Percentiles rank a stretch among this genome's conserved stretches.
phyloP scores from a whole-genome alignment of 1,140 invertebrate species.

The Phthorimaea operculella region DNA sequence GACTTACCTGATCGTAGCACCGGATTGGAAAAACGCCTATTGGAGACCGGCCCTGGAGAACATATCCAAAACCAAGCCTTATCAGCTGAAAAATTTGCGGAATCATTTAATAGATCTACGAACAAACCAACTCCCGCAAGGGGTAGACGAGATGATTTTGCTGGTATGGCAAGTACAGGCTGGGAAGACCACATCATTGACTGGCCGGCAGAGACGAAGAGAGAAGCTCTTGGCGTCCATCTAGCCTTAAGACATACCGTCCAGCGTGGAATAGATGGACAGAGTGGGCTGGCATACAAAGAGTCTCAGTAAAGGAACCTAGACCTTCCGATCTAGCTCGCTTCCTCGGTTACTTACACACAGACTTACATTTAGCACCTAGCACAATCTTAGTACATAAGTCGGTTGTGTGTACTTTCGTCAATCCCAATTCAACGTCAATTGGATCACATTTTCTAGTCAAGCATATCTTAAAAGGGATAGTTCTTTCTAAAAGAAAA shows the following conservation, averaged over 20 bases:
- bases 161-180: conserved; percentile 19
- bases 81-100: conserved; percentile 13
- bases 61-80: conserved; percentile 12
- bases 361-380: neutral
- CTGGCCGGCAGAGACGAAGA: conserved; percentile 15
- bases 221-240: conserved; percentile 12
- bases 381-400: neutral
- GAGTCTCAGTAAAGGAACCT: neutral
- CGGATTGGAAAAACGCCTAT: conserved; percentile 25
- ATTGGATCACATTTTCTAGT: neutral
- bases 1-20: conserved; percentile 18
- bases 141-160: conserved; percentile 13
- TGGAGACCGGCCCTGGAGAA: conserved; percentile 21
- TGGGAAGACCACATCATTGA: conserved; percentile 7
- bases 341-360: neutral
- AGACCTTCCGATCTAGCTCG: neutral
- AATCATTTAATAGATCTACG: conserved; percentile 14
- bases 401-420: neutral
- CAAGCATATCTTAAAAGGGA: neutral
- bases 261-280: conserved; percentile 18
- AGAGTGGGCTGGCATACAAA: conserved; percentile 4
- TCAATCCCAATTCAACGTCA: neutral
- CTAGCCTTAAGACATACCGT: conserved; percentile 16
- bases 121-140: conserved; percentile 16
- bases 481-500: neutral